phyloP scores from a whole-genome alignment of 2,888 invertebrate species.

The Agrotis clavis region DNA sequence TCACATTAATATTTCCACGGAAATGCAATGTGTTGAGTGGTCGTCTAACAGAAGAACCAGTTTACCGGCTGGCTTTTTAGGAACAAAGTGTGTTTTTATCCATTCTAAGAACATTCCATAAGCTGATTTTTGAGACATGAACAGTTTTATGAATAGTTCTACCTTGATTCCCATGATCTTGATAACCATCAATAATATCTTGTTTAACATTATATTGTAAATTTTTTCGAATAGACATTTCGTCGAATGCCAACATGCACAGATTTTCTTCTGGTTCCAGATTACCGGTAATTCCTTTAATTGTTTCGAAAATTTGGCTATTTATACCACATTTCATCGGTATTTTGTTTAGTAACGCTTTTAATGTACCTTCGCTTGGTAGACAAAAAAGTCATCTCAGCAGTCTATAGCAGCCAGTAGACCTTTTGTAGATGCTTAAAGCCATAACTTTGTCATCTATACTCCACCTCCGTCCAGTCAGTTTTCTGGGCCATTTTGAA shows the following conservation, averaged over 20 bases:
- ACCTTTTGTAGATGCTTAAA: conserved; percentile 12
- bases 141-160: neutral
- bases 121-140: no score
- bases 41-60: no score
- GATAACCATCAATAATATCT: conserved; percentile 16
- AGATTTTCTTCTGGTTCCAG: conserved; percentile 4
- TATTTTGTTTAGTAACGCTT: neutral
- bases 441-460: conserved; percentile 46
- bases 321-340: conserved; percentile 7
- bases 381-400: conserved; percentile 12
- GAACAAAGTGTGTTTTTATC: no score
- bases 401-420: neutral
- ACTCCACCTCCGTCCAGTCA: conserved; percentile 42
- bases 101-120: no score
- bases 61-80: no score
- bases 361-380: conserved; percentile 1
- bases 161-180: conserved; percentile 11
- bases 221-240: conserved; percentile 11
- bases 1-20: no score
- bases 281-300: conserved; percentile 3
- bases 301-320: neutral
- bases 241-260: neutral
- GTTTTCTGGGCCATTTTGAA: conserved; percentile 42
- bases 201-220: conserved; percentile 1
- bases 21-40: no score